phyloP scores from a whole-genome alignment of 2,797 vertebrate genomes.

The Linurgus olivaceus region DNA sequence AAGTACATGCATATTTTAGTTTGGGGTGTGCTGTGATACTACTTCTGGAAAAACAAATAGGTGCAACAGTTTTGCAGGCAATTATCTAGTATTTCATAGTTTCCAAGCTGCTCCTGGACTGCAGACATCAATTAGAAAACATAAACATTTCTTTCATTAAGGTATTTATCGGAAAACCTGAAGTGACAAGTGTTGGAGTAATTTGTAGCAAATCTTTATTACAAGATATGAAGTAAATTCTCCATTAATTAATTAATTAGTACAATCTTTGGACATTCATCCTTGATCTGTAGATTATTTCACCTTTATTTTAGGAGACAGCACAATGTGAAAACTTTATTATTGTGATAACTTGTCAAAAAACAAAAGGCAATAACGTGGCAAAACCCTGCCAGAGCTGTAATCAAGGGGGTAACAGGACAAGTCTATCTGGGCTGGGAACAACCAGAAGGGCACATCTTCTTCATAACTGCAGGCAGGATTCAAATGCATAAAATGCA shows the following conservation, averaged over 20 bases:
- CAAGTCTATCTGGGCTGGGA: not conserved
- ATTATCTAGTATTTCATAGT: not conserved
- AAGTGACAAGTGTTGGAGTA: not conserved
- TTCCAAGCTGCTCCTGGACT: not conserved
- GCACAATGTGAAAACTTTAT: not conserved
- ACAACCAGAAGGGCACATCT: not conserved
- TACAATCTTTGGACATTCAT: not conserved
- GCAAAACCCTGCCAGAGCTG: not conserved
- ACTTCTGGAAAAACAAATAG: not conserved
- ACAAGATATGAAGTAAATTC: not conserved
- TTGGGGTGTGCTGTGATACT: not conserved
- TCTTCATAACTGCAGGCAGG: not conserved
- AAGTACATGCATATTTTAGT: not conserved
- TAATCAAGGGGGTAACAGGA: not conserved
- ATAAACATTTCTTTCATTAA: not conserved
- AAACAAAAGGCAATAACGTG: not conserved
- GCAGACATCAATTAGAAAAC: not conserved
- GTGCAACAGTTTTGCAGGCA: not conserved
- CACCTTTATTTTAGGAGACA: not conserved
- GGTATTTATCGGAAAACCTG: not conserved
- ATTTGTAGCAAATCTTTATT: not conserved
- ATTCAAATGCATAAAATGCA: not conserved
- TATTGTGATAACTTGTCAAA: not conserved
- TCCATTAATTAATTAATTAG: not conserved
- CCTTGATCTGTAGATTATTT: not conserved